These are phyloP conservation scores for Andrena marginata DNA, from an alignment of 2,888 invertebrate genomes.

Conservation along the genomic window DNA sequence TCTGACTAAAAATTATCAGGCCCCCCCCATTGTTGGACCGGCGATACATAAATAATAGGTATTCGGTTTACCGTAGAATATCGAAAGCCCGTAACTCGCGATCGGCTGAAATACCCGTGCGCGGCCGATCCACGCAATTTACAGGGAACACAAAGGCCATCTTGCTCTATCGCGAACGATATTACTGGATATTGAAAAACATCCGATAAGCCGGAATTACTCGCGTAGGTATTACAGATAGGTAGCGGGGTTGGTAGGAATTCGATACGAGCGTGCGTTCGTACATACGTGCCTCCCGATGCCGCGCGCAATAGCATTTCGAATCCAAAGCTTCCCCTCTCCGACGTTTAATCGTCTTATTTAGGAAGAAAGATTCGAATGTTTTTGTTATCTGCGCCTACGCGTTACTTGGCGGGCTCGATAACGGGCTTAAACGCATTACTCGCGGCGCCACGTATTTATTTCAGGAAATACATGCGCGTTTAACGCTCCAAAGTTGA, in stretches of 20 bases:
- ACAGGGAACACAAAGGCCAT: constrained; percentile 7
- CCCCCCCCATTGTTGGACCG: not conserved
- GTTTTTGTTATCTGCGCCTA: not conserved
- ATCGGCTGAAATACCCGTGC: not conserved
- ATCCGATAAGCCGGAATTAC: constrained; percentile 48
- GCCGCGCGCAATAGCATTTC: not conserved
- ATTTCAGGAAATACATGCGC: not conserved
- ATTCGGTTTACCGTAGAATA: not conserved
- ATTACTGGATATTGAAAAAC: constrained; percentile 32
- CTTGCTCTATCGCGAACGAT: constrained; percentile 9
- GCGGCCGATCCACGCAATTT: constrained; percentile 12
- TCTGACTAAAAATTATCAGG: not conserved
- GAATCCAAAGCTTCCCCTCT: not conserved
- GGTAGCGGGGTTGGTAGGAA: not conserved
- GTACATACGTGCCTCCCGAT: not conserved
- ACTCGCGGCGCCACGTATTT: not conserved
- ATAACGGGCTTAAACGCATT: constrained; percentile 10
- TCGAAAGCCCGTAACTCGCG: not conserved
- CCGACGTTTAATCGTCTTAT: not conserved
- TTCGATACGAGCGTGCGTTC: constrained; percentile 11
- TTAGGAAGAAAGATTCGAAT: not conserved
- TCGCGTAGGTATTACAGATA: constrained; percentile 12
- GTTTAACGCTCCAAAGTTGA: not conserved
- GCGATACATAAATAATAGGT: not conserved
- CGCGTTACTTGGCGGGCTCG: not conserved